Conservation (phyloP, 2,797 vertebrate species). For the Octomys mimax region DNA sequence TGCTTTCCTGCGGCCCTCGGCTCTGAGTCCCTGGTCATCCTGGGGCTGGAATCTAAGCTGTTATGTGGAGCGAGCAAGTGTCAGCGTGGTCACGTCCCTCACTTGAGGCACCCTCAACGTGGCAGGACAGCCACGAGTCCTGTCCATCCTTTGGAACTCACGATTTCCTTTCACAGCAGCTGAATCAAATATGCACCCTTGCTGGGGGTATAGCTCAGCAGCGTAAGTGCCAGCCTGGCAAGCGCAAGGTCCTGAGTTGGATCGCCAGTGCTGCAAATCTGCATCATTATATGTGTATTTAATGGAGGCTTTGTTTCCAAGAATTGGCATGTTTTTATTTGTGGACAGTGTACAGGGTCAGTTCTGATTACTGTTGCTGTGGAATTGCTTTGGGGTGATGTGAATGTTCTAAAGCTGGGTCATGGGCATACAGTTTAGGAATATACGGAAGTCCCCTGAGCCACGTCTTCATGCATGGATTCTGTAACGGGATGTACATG, state of each 20-base stretch:
- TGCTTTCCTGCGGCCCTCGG: background rate
- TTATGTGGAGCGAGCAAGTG: background rate
- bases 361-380: background rate
- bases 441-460: background rate
- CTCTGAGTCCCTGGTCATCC: background rate
- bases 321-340: conserved; percentile 8
- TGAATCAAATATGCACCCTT: background rate
- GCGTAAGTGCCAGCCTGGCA: no score
- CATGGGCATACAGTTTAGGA: background rate
- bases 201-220: no score
- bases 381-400: background rate
- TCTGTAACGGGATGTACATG: background rate
- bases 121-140: background rate
- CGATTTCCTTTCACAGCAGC: conserved; percentile 8
- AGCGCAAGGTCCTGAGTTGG: no score
- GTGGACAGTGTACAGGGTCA: background rate
- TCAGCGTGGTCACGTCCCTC: background rate
- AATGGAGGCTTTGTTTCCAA: background rate
- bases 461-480: background rate
- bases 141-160: background rate
- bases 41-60: background rate
- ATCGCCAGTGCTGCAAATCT: no score
- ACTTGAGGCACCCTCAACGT: background rate
- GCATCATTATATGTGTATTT: no score
- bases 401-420: background rate